Base-by-base conservation (phyloP, 2,797 vertebrate species). In the Anniella stebbinsi region DNA sequence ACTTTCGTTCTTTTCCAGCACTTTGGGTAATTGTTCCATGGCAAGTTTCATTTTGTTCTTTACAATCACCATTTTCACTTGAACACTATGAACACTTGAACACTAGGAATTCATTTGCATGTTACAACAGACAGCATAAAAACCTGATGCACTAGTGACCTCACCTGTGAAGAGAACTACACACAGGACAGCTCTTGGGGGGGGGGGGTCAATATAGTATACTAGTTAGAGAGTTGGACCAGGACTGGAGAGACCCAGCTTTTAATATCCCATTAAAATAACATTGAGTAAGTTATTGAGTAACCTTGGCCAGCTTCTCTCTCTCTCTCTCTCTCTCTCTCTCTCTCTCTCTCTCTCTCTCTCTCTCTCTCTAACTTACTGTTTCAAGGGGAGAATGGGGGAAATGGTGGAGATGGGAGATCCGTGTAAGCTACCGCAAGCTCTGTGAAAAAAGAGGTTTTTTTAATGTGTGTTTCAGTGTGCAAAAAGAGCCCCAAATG, bases 21-120 rank as follows among this genome's bases (percentile, higher is more conserved):
- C 87, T 87, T 28, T 84, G 78, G 70, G 2, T 73, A 89, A 85
- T 48, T 82, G 1, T 77, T 69, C 45, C 0, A 0, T 80, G 51
- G 3, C 92, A 91, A 73, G 5, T 91, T 94, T 92, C 72, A 15
- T 5, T 84, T 91, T 92, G 75, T 92, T 93, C 13, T 88, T 91
- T 83, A 1, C 2, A 6, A 84, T 87, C 90, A 90, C 48, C 0
- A 80, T 25, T 89, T 88, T 92, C 80, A 38, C 48, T 80, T 15
- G 33, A 76, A 60, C 36, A 41, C 78, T 73, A 18, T 69, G 13
- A 51, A 69, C 76, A 38, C 48, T 80, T 15, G 33, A 76, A 60
- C 36, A 41, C 78, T 73, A 18, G 54, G 13, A 51, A 69, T 63
- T 51, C 17, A 21, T 82, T 28, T 57, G n/a, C 30, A 15, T n/a